Evolutionary conservation across 2,113 vertebrate species (phyloP).

Genomic region (Phrynosoma platyrhinos): DNA sequence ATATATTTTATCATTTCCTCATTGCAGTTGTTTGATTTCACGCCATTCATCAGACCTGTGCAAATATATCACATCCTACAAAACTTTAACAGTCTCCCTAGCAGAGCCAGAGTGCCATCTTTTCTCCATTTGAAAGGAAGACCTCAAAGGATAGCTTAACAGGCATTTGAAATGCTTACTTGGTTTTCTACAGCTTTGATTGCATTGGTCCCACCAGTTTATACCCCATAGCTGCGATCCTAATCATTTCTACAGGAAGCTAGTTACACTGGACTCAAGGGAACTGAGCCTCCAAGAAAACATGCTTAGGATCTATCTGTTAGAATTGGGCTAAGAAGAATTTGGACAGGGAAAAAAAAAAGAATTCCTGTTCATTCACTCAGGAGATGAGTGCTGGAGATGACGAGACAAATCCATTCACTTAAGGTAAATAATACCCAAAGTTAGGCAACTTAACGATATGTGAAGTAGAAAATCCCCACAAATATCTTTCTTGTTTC

Average conservation of each 20-base stretch:
- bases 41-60: slow-evolving; percentile 59
- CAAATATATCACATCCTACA: slow-evolving; percentile 69
- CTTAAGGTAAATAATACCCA: no score
- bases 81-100: slow-evolving; percentile 60
- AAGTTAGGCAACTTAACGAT: no score
- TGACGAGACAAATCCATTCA: no score
- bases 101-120: slow-evolving; percentile 47
- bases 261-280: neutral
- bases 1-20: slow-evolving; percentile 75
- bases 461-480: no score
- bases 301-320: neutral
- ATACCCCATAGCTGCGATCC: neutral
- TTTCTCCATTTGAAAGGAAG: slow-evolving; percentile 60
- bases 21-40: slow-evolving; percentile 57
- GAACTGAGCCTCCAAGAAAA: neutral
- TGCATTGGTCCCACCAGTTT: slow-evolving; percentile 27
- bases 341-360: neutral
- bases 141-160: slow-evolving; percentile 57
- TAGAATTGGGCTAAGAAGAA: neutral
- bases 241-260: neutral
- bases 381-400: no score
- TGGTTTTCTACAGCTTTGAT: slow-evolving; percentile 63
- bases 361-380: no score
- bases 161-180: slow-evolving; percentile 69
- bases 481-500: no score